Conservation (phyloP, 2,888 invertebrate species). For the Pogonocherus hispidulus region DNA sequence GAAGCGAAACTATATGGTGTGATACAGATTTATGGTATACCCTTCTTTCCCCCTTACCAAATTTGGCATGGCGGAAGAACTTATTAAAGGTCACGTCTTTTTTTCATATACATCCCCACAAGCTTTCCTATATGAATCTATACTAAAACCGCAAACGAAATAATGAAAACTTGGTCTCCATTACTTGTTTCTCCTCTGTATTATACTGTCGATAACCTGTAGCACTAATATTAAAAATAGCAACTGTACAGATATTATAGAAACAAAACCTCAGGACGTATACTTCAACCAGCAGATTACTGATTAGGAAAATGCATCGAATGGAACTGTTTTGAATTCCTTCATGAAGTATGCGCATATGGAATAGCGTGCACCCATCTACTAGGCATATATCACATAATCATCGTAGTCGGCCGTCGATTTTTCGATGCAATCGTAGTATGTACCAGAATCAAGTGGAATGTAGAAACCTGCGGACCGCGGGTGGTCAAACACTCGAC, state of each 20-base stretch:
- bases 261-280: constrained; percentile 34
- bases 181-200: no score
- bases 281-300: constrained; percentile 37
- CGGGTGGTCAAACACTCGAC: constrained; percentile 51
- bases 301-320: constrained; percentile 40
- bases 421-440: constrained; percentile 55
- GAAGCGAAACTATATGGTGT: no score
- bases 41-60: no score
- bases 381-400: constrained; percentile 52
- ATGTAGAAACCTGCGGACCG: constrained; percentile 55
- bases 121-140: no score
- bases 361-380: constrained; percentile 47
- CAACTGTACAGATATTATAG: background rate
- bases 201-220: background rate
- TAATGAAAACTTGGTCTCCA: no score
- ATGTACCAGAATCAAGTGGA: constrained; percentile 57
- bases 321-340: constrained; percentile 52
- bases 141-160: no score
- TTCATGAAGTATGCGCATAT: constrained; percentile 49
- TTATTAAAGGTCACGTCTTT: no score
- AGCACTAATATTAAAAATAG: background rate
- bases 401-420: constrained; percentile 30
- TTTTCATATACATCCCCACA: no score
- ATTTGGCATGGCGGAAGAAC: no score
- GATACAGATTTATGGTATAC: no score